These are phyloP conservation scores for Stegostoma tigrinum DNA, from an alignment of 2,113 vertebrate species.

Conservation along the genomic window DNA sequence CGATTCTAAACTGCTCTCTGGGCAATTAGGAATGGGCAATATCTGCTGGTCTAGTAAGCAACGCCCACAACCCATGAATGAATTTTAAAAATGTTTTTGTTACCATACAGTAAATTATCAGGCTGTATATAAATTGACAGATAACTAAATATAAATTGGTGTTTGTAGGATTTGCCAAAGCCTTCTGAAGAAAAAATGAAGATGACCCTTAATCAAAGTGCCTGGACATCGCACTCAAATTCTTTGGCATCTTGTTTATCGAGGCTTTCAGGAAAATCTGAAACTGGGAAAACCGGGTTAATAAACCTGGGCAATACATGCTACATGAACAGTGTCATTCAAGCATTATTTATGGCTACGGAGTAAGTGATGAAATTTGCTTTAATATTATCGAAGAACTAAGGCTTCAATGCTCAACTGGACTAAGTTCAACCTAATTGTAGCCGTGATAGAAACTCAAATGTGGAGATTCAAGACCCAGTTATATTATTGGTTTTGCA, in stretches of 20 bases:
- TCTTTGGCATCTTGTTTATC: slow-evolving; percentile 79
- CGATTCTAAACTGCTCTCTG: no score
- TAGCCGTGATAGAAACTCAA: background rate
- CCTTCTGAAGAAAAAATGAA: slow-evolving; percentile 91
- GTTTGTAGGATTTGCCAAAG: slow-evolving; percentile 76
- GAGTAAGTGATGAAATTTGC: slow-evolving; percentile 68
- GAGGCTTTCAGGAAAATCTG: slow-evolving; percentile 84
- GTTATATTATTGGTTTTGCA: background rate
- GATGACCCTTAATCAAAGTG: slow-evolving; percentile 88
- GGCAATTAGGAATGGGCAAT: no score
- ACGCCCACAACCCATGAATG: no score
- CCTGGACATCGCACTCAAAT: slow-evolving; percentile 94
- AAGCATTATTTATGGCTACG: slow-evolving; percentile 95
- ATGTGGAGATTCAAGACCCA: background rate
- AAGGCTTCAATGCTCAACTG: background rate
- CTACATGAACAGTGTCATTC: slow-evolving; percentile 97
- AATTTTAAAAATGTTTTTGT: background rate
- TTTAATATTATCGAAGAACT: background rate
- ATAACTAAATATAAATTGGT: slow-evolving; percentile 7
- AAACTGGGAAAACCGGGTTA: slow-evolving; percentile 94
- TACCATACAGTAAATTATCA: background rate
- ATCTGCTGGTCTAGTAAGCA: no score
- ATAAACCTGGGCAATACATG: slow-evolving; percentile 96
- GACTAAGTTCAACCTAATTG: background rate
- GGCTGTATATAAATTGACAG: background rate